Evolutionary conservation across 23 tunicate genomes (phyloP).

Genomic region (Ciona savignyi): DNA sequence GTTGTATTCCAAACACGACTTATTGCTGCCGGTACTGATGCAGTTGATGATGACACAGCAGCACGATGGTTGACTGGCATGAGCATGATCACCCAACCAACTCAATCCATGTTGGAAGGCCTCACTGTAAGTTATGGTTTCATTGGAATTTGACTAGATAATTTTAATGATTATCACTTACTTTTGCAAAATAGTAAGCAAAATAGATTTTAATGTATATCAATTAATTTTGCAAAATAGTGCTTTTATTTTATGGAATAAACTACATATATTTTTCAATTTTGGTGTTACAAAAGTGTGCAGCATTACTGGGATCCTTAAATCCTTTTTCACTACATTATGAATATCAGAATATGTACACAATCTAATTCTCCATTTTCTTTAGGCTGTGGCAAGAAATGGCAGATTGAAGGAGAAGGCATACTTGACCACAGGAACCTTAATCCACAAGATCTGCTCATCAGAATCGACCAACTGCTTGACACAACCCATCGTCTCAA

Average conservation of each 20-base stretch:
- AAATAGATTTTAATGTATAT: too few species aligned
- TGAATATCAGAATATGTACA: background rate
- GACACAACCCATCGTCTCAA: constrained; percentile 26
- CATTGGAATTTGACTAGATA: too few species aligned
- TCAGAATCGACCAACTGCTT: constrained; percentile 32
- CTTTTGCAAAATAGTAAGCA: too few species aligned
- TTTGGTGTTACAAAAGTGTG: too few species aligned
- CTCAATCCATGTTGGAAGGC: constrained; percentile 37
- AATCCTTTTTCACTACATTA: background rate
- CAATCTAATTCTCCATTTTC: constrained; percentile 4
- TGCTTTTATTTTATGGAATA: too few species aligned
- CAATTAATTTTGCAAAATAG: too few species aligned
- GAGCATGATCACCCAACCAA: constrained; percentile 71
- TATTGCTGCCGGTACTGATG: constrained; percentile 34
- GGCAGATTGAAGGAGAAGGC: constrained; percentile 20
- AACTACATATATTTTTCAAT: too few species aligned
- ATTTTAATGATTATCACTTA: too few species aligned
- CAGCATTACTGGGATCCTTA: background rate
- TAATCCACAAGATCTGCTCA: constrained; percentile 56
- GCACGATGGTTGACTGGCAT: constrained; percentile 65
- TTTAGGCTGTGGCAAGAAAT: constrained; percentile 24
- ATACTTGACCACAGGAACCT: constrained; percentile 53
- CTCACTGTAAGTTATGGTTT: constrained; percentile 25
- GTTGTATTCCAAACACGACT: constrained; percentile 42
- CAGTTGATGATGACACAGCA: constrained; percentile 34